phyloP scores from a whole-genome alignment of 2,888 invertebrate species.

The Drosophila affinis region DNA sequence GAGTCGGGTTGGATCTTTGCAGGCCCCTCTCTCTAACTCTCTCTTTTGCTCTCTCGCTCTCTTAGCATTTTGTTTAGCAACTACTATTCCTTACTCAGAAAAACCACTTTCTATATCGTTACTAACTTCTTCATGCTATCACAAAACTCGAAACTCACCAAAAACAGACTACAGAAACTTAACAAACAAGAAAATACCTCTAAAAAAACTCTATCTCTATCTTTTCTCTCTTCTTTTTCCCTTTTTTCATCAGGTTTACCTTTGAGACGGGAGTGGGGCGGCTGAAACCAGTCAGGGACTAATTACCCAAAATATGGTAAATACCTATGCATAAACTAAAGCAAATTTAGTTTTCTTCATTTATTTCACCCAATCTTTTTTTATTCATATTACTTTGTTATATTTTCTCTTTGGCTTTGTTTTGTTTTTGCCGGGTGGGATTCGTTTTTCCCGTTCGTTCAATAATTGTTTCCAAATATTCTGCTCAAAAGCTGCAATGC shows the following conservation, averaged over 20 bases:
- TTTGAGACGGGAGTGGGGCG: slow-evolving; percentile 85
- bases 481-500: slow-evolving; percentile 69
- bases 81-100: slow-evolving; percentile 31
- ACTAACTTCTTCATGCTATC: slow-evolving; percentile 50
- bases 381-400: slow-evolving; percentile 38
- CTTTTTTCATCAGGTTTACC: slow-evolving; percentile 84
- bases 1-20: slow-evolving; percentile 51
- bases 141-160: slow-evolving; percentile 2
- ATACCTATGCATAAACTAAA: slow-evolving; percentile 78
- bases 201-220: slow-evolving; percentile 75
- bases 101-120: slow-evolving; percentile 23
- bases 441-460: slow-evolving; percentile 36
- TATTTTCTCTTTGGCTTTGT: slow-evolving; percentile 25
- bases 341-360: slow-evolving; percentile 41
- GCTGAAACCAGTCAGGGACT: slow-evolving; percentile 85
- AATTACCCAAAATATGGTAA: slow-evolving; percentile 85
- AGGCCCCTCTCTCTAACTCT: slow-evolving; percentile 39
- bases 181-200: background rate
- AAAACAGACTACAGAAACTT: background rate
- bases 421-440: slow-evolving; percentile 17
- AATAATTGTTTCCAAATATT: slow-evolving; percentile 46
- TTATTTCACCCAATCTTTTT: slow-evolving; percentile 33
- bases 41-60: slow-evolving; percentile 26
- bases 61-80: slow-evolving; percentile 50
- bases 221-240: slow-evolving; percentile 81